These are phyloP conservation scores for Panzeria rudis DNA, from an alignment of 2,888 invertebrate species.

Conservation along the genomic window DNA sequence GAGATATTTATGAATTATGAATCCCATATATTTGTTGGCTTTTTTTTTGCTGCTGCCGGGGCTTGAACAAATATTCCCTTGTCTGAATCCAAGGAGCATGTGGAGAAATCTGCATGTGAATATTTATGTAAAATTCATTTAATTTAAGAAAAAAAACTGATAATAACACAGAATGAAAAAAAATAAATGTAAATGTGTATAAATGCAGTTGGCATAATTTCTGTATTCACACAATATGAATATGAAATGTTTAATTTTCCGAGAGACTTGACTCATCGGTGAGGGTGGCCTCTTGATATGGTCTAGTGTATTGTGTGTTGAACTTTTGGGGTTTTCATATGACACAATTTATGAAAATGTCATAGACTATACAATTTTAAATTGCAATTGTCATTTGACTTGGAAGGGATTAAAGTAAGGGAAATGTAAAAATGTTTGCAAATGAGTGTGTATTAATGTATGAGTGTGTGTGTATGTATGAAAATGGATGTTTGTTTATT, in stretches of 20 bases:
- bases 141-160: conserved; percentile 53
- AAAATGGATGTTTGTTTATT: conserved; percentile 23
- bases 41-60: conserved; percentile 35
- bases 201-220: conserved; percentile 65
- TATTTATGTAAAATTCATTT: conserved; percentile 67
- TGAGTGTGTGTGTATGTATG: not conserved
- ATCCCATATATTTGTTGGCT: conserved; percentile 18
- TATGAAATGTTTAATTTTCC: conserved; percentile 67
- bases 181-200: conserved; percentile 18
- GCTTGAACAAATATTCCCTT: conserved; percentile 21
- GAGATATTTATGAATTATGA: conserved; percentile 61
- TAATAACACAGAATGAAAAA: conserved; percentile 31
- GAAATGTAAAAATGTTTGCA: not conserved
- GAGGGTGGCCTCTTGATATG: not conserved
- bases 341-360: conserved; percentile 61
- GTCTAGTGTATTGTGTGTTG: not conserved
- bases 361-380: conserved; percentile 61
- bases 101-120: conserved; percentile 59
- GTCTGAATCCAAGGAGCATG: conserved; percentile 41
- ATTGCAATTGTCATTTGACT: conserved; percentile 60
- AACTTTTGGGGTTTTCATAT: conserved; percentile 44
- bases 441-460: not conserved
- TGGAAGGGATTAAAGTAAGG: not conserved
- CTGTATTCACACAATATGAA: conserved; percentile 49
- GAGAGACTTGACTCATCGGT: conserved; percentile 49